phyloP scores from a whole-genome alignment of 1,140 invertebrate species.

The Drosophila tristis region DNA sequence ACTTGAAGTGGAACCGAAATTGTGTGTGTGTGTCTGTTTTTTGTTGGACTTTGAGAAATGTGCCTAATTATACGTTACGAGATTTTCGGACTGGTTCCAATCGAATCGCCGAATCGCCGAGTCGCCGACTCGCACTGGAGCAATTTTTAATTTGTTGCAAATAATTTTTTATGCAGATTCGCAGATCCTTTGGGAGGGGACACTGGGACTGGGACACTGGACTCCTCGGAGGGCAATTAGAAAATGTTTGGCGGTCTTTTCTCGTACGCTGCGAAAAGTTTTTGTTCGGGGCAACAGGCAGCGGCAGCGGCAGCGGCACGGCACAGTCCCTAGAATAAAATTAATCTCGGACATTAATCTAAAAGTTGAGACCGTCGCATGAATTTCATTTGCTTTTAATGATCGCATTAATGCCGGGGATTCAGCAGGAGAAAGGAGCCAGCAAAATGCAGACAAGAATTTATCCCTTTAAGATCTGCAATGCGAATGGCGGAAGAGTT shows the following conservation, averaged over 20 bases:
- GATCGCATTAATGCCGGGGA: conserved; percentile 33
- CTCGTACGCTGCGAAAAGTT: conserved; percentile 21
- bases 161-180: conserved; percentile 62
- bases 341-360: conserved; percentile 68
- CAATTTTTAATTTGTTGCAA: conserved; percentile 63
- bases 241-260: conserved; percentile 48
- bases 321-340: conserved; percentile 31
- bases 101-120: conserved; percentile 20
- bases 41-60: conserved; percentile 43
- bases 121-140: conserved; percentile 25
- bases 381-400: conserved; percentile 64
- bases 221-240: conserved; percentile 67
- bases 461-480: conserved; percentile 9
- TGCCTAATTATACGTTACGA: conserved; percentile 64
- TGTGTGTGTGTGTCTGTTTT: neutral
- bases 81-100: conserved; percentile 52
- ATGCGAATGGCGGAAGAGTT: neutral
- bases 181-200: conserved; percentile 27
- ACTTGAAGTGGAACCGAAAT: neutral
- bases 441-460: conserved; percentile 21
- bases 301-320: no score
- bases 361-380: conserved; percentile 43
- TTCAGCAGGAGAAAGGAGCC: conserved; percentile 2
- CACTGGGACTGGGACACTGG: neutral
- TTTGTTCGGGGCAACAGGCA: conserved; percentile 7